phyloP scores from a whole-genome alignment of 2,113 vertebrate genomes.

The Hystrix brachyura region DNA sequence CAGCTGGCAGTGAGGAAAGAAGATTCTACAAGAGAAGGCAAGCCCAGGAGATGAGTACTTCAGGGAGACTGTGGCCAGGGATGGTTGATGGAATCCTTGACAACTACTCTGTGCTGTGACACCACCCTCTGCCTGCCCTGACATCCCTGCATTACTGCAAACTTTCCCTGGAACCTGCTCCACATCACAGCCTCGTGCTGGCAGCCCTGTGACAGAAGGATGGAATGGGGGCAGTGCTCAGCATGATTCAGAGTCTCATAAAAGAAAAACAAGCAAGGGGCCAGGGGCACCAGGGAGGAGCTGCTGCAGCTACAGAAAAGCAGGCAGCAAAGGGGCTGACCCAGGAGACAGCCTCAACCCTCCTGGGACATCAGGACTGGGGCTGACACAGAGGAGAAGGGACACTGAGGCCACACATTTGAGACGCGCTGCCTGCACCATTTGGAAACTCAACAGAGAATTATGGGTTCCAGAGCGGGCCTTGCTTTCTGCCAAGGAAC shows the following conservation, averaged over 20 bases:
- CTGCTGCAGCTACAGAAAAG: not conserved
- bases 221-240: not conserved
- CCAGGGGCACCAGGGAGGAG: not conserved
- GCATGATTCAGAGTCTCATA: constrained; percentile 38
- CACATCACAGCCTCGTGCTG: not conserved
- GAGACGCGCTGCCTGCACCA: not conserved
- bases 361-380: not conserved
- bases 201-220: not conserved
- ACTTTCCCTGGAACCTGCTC: not conserved
- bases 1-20: not conserved
- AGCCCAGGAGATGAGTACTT: not conserved
- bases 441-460: not conserved
- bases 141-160: not conserved
- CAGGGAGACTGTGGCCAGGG: not conserved
- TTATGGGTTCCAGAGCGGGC: not conserved
- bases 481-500: not conserved
- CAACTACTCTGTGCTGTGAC: not conserved
- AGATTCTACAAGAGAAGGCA: not conserved
- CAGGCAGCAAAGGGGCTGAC: not conserved
- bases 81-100: not conserved
- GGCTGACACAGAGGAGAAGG: not conserved
- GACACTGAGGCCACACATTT: too few species aligned
- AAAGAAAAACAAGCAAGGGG: not conserved
- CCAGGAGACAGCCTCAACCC: not conserved
- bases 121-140: not conserved